A percentile compares a stretch with the other conserved stretches of the same genome.
These are phyloP conservation scores for Sminthurides aquaticus DNA, from an alignment of 2,888 invertebrate species.

Conservation along the genomic window DNA sequence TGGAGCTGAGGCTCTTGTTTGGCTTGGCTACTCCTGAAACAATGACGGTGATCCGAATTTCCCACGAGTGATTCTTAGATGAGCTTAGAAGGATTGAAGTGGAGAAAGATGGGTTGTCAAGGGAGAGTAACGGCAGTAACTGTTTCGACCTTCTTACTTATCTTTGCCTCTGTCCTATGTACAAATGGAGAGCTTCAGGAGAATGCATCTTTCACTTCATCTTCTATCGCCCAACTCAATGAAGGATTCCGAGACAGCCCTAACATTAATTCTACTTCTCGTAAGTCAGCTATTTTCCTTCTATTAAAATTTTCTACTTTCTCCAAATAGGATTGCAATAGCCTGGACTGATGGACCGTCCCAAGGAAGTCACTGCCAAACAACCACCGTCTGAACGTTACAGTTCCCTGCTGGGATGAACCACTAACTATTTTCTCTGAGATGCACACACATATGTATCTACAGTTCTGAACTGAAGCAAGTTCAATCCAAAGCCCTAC, in stretches of 20 bases:
- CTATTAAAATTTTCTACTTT: too few species aligned
- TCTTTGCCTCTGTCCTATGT: conserved; percentile 5
- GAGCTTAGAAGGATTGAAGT: conserved; percentile 1
- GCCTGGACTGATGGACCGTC: too few species aligned
- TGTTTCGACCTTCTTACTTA: conserved; percentile 4
- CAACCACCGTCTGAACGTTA: too few species aligned
- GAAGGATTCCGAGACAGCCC: not conserved
- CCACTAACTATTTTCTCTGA: too few species aligned
- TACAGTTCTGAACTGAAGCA: too few species aligned
- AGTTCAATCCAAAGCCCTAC: too few species aligned
- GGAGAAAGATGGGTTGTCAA: conserved; percentile 4
- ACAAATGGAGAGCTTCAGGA: conserved; percentile 4
- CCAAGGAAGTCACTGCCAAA: too few species aligned
- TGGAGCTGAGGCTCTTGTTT: not conserved
- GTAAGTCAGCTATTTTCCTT: not conserved
- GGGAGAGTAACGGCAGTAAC: conserved; percentile 6
- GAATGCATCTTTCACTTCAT: conserved; percentile 7
- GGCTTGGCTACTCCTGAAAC: not conserved
- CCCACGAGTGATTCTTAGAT: not conserved
- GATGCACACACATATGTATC: too few species aligned
- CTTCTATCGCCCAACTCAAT: not conserved
- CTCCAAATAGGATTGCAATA: too few species aligned
- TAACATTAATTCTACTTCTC: not conserved
- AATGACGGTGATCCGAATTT: not conserved
- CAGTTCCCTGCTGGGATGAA: too few species aligned